These are phyloP conservation scores for Cephus cinctus DNA, from an alignment of 1,140 invertebrate species.

Conservation along the genomic window DNA sequence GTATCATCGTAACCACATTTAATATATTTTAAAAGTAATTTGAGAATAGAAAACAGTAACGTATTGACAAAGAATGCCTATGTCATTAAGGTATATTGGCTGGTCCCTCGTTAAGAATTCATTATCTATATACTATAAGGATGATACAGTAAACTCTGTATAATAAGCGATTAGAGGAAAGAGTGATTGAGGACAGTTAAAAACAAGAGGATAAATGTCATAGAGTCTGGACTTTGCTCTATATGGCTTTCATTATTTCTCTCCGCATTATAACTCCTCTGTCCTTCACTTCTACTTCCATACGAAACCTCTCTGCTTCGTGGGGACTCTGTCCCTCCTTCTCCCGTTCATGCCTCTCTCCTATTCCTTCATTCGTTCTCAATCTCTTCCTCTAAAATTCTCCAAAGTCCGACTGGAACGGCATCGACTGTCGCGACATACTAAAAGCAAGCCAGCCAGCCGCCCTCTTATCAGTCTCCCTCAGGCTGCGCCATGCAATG, in stretches of 20 bases:
- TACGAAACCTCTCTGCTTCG: too few species aligned
- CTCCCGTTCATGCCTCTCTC: neutral
- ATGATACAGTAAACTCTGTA: too few species aligned
- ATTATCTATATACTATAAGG: too few species aligned
- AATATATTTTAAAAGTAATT: too few species aligned
- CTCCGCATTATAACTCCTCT: conserved; percentile 1
- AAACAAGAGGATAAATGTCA: conserved; percentile 3
- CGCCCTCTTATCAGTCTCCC: conserved; percentile 35
- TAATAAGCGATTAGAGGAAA: conserved; percentile 4
- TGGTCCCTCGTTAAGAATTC: too few species aligned
- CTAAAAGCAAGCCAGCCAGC: conserved; percentile 25
- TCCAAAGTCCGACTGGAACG: neutral
- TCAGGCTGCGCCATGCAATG: conserved; percentile 8
- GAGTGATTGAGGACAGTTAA: conserved; percentile 1
- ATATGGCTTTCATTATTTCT: neutral
- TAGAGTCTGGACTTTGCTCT: neutral
- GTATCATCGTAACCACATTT: too few species aligned
- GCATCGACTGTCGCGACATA: conserved; percentile 22
- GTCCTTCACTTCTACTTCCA: neutral
- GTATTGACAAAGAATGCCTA: too few species aligned
- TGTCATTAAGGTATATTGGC: too few species aligned
- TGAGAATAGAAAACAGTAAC: too few species aligned
- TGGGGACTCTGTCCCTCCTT: neutral
- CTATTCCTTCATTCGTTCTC: neutral
- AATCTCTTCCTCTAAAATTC: neutral